Base-by-base conservation (phyloP, 2,888 invertebrate genomes). In the Didymodactylos carnosus region DNA sequence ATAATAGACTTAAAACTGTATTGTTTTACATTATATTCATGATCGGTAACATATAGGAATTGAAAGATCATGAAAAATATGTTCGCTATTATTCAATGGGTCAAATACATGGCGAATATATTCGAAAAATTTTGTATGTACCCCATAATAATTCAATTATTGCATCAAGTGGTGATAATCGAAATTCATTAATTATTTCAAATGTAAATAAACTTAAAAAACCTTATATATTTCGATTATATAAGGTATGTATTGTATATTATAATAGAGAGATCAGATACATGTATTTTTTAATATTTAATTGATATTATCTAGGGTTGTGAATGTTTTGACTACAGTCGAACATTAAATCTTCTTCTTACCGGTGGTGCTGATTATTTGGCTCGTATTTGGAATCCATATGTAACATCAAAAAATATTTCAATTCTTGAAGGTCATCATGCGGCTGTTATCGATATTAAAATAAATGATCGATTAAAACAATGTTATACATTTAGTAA, bases 351-450 rank as follows among this genome's bases (percentile, higher is more conserved):
- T 77, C 76, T 82, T 69, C 75, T 83, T 75, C 82, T 80, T 23
- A 82, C 82, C 5, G 83, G 82, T 13, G 80, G 82, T 75, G 73
- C 79, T 16, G 82, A 83, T 75, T 82, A 82, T 76, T 62, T 79
- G 70, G 79, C 82, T 16, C 77, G 82, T 8, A 76, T 83, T n/a
- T 83, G 82, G 82, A 82, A 83, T 77, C 81, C 82, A 10, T 83
- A 83, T 78, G 82, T 83, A 40, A 79, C 81, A 39, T 78, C 77
- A 73, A 81, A 81, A 77, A 80, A 82, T 16, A 79, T 80, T 75
- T 82, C 82, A 19, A 75, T 81, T 19, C 78, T 83, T 11, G 76
- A 79, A 70, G 82, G 83, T 71, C 82, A 83, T 77, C 77, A 79
- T 35, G 80, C 80, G 40, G 80, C 80, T 19, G 79, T 83, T 72